phyloP scores from a whole-genome alignment of 2,888 invertebrate genomes.

The Harpalus rubripes region DNA sequence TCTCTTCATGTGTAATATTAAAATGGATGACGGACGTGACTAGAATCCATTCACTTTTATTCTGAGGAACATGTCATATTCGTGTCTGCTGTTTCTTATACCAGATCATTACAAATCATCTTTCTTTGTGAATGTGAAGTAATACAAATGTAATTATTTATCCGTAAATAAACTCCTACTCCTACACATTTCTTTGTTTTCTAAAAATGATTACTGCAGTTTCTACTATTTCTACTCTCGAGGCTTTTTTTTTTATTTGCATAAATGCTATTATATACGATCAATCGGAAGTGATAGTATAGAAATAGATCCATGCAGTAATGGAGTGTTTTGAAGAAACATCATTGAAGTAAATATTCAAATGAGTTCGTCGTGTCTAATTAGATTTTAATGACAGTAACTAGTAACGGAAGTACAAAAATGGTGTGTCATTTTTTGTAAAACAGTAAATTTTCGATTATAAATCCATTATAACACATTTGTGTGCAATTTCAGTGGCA shows the following conservation, averaged over 20 bases:
- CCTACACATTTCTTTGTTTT: slow-evolving; percentile 50
- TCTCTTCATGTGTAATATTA: slow-evolving; percentile 35
- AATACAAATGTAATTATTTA: background rate
- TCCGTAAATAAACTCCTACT: slow-evolving; percentile 24
- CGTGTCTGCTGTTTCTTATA: too few relatives aligned
- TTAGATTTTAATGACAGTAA: slow-evolving; percentile 51
- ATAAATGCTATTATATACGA: slow-evolving; percentile 20
- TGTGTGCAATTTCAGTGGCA: slow-evolving; percentile 53
- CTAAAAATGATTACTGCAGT: slow-evolving; percentile 39
- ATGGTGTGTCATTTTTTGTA: slow-evolving; percentile 42
- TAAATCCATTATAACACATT: slow-evolving; percentile 25
- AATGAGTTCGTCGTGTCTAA: slow-evolving; percentile 44
- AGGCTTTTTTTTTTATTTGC: background rate
- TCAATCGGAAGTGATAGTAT: slow-evolving; percentile 37
- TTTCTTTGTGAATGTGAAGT: background rate
- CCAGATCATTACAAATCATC: background rate
- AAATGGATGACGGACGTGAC: slow-evolving; percentile 43
- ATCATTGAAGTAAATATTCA: slow-evolving; percentile 46
- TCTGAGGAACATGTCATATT: background rate
- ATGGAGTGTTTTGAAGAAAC: slow-evolving; percentile 24
- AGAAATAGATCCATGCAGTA: background rate
- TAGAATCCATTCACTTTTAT: slow-evolving; percentile 44
- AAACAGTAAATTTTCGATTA: slow-evolving; percentile 48
- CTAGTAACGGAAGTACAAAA: slow-evolving; percentile 31
- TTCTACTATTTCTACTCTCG: too few relatives aligned